Evolutionary conservation across 1,140 invertebrate genomes (phyloP).

Genomic region (Hylyphantes graminicola): DNA sequence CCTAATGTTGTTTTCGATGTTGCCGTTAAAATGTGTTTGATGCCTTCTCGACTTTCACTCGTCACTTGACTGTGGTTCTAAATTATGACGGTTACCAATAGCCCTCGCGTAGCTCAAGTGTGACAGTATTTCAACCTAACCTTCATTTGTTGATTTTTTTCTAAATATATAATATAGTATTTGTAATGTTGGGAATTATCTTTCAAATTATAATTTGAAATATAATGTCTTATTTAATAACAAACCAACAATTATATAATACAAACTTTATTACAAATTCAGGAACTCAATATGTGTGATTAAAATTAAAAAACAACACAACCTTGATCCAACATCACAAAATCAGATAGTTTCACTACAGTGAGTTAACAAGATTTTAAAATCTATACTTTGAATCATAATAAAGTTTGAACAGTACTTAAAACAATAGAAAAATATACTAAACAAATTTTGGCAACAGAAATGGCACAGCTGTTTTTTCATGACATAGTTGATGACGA

Average conservation of each 20-base stretch:
- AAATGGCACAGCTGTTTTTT: constrained; percentile 35
- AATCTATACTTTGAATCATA: not conserved
- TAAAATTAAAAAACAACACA: not conserved
- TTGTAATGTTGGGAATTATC: not conserved
- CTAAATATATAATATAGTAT: too few species aligned
- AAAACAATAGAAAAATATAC: constrained; percentile 19
- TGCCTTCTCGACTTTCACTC: too few species aligned
- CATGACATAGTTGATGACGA: constrained; percentile 27
- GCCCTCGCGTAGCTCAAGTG: too few species aligned
- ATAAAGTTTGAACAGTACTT: not conserved
- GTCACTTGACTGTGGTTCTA: too few species aligned
- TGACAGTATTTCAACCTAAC: too few species aligned
- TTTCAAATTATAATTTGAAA: not conserved
- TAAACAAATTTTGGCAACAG: constrained; percentile 16
- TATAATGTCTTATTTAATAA: not conserved
- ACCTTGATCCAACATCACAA: not conserved
- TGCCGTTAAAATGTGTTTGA: too few species aligned
- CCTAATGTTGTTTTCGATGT: too few species aligned
- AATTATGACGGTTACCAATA: too few species aligned
- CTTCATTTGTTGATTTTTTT: too few species aligned
- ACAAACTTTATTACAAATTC: too few species aligned
- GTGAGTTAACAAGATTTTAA: too few species aligned
- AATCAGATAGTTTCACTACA: not conserved
- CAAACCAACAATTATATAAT: not conserved
- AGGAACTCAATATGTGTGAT: too few species aligned